Percentiles rank a stretch among this genome's conserved stretches.
phyloP scores from a whole-genome alignment of 2,888 invertebrate species.

The Drosophila histrio region DNA sequence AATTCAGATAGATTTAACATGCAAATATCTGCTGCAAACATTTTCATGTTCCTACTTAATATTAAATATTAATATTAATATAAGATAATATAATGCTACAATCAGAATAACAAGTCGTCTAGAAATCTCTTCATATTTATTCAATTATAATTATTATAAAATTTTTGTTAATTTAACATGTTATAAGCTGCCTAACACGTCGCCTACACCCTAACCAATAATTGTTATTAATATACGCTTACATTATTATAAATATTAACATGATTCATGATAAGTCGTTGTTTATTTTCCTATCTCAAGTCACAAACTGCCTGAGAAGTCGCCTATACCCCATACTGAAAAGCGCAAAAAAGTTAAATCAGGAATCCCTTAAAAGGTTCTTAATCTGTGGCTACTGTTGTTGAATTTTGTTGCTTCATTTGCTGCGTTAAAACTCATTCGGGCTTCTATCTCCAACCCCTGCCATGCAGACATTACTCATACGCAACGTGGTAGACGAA shows the following conservation, averaged over 20 bases:
- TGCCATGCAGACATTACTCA: conserved; percentile 50
- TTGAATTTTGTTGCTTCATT: conserved; percentile 78
- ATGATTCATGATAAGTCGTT: too few relatives aligned
- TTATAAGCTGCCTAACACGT: not conserved
- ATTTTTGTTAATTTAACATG: too few relatives aligned
- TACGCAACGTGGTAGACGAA: conserved; percentile 52
- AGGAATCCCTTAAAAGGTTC: conserved; percentile 83
- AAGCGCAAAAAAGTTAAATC: conserved; percentile 51
- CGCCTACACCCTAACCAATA: conserved; percentile 1
- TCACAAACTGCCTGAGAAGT: not conserved
- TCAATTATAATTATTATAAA: conserved; percentile 4
- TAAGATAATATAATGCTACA: too few relatives aligned
- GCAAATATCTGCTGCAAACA: too few relatives aligned
- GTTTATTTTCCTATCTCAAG: too few relatives aligned
- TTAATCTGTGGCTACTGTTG: conserved; percentile 80
- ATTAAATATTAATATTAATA: too few relatives aligned
- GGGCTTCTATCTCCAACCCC: not conserved
- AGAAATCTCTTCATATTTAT: too few relatives aligned
- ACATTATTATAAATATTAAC: too few relatives aligned
- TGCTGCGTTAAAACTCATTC: conserved; percentile 14
- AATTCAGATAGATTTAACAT: too few relatives aligned
- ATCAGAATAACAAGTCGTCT: too few relatives aligned
- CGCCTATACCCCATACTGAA: not conserved
- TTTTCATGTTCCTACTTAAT: too few relatives aligned
- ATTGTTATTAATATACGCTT: too few relatives aligned